phyloP scores from a whole-genome alignment of 2,888 invertebrate species.

The Cosmorhoe ocellata region DNA sequence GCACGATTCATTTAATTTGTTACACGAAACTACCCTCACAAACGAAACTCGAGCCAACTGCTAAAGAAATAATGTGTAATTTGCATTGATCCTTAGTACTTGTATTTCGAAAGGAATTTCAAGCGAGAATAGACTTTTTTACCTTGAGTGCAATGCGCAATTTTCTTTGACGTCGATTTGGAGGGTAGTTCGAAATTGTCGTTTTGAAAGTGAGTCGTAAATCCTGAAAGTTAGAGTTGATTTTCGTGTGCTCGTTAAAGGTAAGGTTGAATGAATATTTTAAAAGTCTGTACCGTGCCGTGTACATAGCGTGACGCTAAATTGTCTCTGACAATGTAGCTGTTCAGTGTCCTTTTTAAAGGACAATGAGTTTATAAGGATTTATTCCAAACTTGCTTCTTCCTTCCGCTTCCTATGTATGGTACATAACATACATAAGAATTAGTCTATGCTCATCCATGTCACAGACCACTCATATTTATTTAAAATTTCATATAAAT shows the following conservation, averaged over 20 bases:
- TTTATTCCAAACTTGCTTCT: constrained; percentile 2
- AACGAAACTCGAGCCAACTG: constrained; percentile 4
- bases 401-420: no score
- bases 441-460: no score
- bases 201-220: neutral
- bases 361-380: constrained; percentile 3
- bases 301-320: constrained; percentile 8
- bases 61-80: constrained; percentile 12
- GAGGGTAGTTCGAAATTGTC: constrained; percentile 10
- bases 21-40: constrained; percentile 23
- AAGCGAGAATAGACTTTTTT: constrained; percentile 1
- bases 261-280: constrained; percentile 26
- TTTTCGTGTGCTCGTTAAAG: constrained; percentile 5
- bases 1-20: constrained; percentile 48
- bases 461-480: no score
- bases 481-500: no score
- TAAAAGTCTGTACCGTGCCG: constrained; percentile 8
- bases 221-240: neutral
- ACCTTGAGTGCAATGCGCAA: neutral
- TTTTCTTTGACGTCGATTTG: constrained; percentile 3
- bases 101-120: neutral
- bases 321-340: constrained; percentile 2
- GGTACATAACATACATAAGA: no score
- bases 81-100: constrained; percentile 2
- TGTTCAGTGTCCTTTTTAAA: constrained; percentile 13